Evolutionary conservation across 2,113 vertebrate species (phyloP), one percentile per base, ranked within the genome.

Genomic region (Picathartes gymnocephalus): DNA sequence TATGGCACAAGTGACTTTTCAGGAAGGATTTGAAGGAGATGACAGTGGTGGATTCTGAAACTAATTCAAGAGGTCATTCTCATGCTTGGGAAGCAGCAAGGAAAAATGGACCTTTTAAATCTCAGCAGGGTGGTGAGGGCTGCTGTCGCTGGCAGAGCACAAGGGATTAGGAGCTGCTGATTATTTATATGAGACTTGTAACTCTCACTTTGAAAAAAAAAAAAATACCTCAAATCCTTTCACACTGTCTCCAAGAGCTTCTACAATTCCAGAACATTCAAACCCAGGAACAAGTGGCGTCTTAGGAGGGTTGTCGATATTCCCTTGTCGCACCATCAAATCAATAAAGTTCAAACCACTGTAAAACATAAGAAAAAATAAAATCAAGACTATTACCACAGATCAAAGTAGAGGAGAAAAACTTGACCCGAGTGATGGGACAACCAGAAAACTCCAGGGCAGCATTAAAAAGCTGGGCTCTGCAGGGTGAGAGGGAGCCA

Each of bases 301-400:
- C 98, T 99, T 99, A 2, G 99, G 99, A 89, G 99, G 99, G 96
- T 98, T 99, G 96, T 99, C 99, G 4, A 99, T 99, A 50, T 99
- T 99, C 65, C 99, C 99, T 96, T 99, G 99, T 79, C 99, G 98
- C 50, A 99, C 99, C 99, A 99, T 99, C 97, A 99, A 96, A 97
- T 99, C 99, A 93, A 99, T 98, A 73, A 99, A 99, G 98, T 99
- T 99, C 97, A 99, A 97, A 65, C 99, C 99, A 97, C 99, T 99
- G 98, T 54, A 90, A 92, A 86, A 93, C 2, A 86, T 20, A 56
- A 77, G 85, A 60, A 47, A n/a, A 94, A 83, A 37, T 11, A 57
- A 85, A 85, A 88, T 86, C 40, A 90, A 73, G n/a, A 37, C 40
- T 61, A 54, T 42, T 53, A 40, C 15, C 21, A 60, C 1, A 39